Conservation (phyloP, 2,113 vertebrate species). For the Trachemys scripta region DNA sequence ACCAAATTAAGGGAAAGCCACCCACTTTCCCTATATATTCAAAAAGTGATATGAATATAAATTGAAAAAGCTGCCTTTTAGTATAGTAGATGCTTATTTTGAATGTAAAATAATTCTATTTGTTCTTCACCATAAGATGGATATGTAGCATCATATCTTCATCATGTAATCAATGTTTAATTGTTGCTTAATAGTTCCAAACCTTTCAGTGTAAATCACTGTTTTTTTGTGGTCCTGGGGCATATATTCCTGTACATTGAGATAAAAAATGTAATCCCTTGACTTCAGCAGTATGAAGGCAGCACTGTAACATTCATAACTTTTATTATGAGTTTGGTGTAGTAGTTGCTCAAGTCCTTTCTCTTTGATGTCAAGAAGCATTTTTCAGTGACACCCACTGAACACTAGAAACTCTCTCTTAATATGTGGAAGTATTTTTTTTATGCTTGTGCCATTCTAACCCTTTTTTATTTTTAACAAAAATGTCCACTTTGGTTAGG, state of each 20-base stretch:
- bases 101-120: slow-evolving; percentile 12
- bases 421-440: neutral
- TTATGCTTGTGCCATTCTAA: slow-evolving; percentile 43
- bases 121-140: neutral
- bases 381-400: neutral
- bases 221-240: slow-evolving; percentile 17
- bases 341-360: neutral
- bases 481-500: slow-evolving; percentile 48
- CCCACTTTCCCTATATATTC: neutral
- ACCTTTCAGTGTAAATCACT: slow-evolving; percentile 27
- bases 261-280: neutral
- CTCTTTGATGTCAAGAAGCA: neutral
- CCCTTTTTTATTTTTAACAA: neutral
- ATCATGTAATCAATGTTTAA: slow-evolving; percentile 33
- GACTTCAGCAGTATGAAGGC: neutral
- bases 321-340: neutral
- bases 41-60: neutral
- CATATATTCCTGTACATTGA: slow-evolving; percentile 20
- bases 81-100: neutral
- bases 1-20: neutral
- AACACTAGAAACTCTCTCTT: slow-evolving; percentile 5
- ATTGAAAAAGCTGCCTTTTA: neutral
- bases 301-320: neutral
- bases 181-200: slow-evolving; percentile 35
- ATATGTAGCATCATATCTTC: slow-evolving; percentile 35